Conservation (phyloP, 1,140 invertebrate species). For the Tyrophagus putrescentiae region DNA sequence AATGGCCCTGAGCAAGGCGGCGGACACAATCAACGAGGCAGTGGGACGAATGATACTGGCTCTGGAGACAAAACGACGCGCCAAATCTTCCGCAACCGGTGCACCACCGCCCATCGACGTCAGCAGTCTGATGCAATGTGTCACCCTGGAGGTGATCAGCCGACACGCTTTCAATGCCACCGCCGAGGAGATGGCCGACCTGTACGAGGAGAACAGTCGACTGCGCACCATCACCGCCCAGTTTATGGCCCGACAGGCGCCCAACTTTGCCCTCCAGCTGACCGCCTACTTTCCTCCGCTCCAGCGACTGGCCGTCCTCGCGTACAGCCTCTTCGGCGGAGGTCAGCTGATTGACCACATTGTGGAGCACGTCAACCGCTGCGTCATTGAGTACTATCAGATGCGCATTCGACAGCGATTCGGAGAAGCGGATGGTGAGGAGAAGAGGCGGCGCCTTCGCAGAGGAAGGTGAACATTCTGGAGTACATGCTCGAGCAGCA, state of each 20-base stretch:
- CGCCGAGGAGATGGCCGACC: neutral
- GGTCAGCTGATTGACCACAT: neutral
- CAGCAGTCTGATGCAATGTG: slow-evolving; percentile 7
- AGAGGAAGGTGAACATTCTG: slow-evolving; percentile 1
- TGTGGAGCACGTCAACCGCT: neutral
- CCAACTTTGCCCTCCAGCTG: neutral
- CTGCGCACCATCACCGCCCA: neutral
- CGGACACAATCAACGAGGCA: neutral
- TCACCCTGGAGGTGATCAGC: slow-evolving; percentile 19
- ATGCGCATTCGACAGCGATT: neutral
- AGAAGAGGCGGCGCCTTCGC: neutral
- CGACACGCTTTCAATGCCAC: slow-evolving; percentile 14
- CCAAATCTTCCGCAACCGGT: neutral
- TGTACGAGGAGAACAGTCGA: neutral
- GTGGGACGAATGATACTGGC: neutral
- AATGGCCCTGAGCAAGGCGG: neutral
- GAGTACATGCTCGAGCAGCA: slow-evolving; percentile 10
- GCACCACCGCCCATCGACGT: neutral
- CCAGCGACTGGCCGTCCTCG: neutral
- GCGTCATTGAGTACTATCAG: neutral
- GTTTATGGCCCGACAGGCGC: neutral
- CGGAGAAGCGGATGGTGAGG: neutral
- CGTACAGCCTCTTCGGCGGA: neutral
- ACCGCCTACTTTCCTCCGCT: neutral
- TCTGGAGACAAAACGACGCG: neutral